A percentile compares a stretch with the other conserved stretches of the same genome.
Conservation (phyloP, 2,113 vertebrate species). For the Furnarius figulus region DNA sequence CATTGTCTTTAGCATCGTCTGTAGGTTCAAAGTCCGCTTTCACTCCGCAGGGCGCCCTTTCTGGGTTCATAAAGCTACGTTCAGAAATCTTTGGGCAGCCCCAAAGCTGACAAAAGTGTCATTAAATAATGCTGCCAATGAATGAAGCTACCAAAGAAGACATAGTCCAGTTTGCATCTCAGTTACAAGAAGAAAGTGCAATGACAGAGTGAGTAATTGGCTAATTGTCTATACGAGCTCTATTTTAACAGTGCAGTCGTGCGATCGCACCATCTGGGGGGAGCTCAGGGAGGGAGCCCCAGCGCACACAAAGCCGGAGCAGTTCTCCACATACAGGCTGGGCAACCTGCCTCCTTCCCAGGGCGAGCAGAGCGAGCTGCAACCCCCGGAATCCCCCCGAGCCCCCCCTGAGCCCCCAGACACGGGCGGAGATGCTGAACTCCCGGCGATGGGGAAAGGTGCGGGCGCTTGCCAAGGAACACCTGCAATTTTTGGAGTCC, state of each 20-base stretch:
- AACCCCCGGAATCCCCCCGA: background rate
- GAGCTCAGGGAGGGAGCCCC: conserved; percentile 47
- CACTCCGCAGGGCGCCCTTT: background rate
- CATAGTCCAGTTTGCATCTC: conserved; percentile 67
- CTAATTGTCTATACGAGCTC: conserved; percentile 62
- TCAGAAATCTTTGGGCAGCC: conserved; percentile 62
- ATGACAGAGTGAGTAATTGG: conserved; percentile 68
- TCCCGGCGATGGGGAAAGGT: fast-evolving
- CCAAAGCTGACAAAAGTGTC: conserved; percentile 67
- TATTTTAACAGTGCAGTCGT: conserved; percentile 67
- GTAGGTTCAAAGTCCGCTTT: conserved; percentile 60
- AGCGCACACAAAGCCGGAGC: conserved; percentile 38
- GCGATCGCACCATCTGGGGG: conserved; percentile 66
- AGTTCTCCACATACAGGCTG: background rate
- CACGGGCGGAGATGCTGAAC: fast-evolving
- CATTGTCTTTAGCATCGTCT: conserved; percentile 51
- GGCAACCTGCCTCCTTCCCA: conserved; percentile 21
- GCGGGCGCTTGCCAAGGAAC: background rate
- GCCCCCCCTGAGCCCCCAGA: background rate
- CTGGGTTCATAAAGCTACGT: conserved; percentile 66
- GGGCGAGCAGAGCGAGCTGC: background rate
- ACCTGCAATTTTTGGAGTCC: background rate
- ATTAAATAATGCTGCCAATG: conserved; percentile 62
- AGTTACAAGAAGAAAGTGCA: conserved; percentile 69
- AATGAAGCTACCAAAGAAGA: conserved; percentile 70